Evolutionary conservation across 2,888 invertebrate species (phyloP).

Genomic region (Strigamia transsilvanica): DNA sequence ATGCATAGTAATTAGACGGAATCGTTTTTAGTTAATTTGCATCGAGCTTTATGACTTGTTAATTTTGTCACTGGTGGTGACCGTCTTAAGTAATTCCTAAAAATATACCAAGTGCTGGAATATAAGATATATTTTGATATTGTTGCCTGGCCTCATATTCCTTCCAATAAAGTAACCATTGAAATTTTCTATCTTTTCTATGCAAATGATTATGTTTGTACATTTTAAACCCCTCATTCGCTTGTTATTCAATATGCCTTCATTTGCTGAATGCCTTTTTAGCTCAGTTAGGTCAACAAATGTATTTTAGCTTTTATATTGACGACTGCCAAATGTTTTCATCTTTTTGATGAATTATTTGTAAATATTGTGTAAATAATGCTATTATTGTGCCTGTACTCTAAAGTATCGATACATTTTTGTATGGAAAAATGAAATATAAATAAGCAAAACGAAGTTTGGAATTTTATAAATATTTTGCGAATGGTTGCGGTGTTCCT

Average conservation of each 20-base stretch:
- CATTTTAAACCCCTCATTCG: neutral
- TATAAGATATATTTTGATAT: slow-evolving; percentile 4
- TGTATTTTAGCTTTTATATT: slow-evolving; percentile 10
- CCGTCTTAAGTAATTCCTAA: neutral
- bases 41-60: neutral
- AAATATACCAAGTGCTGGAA: neutral
- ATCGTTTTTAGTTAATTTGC: neutral
- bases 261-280: neutral
- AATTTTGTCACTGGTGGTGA: neutral
- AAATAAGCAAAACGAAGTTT: neutral
- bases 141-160: slow-evolving; percentile 1
- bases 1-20: neutral
- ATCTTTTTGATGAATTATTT: neutral
- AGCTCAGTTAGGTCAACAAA: slow-evolving; percentile 9
- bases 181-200: slow-evolving; percentile 2
- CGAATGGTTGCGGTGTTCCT: too few species aligned
- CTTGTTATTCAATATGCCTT: slow-evolving; percentile 1
- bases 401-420: neutral
- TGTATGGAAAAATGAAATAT: neutral
- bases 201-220: slow-evolving; percentile 2
- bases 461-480: neutral
- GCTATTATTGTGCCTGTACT: neutral
- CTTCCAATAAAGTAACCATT: neutral
- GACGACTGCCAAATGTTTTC: slow-evolving; percentile 9
- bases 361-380: slow-evolving; percentile 1